Base-by-base conservation (phyloP, 2,797 vertebrate genomes). In the Oreonectes daqikongensis region DNA sequence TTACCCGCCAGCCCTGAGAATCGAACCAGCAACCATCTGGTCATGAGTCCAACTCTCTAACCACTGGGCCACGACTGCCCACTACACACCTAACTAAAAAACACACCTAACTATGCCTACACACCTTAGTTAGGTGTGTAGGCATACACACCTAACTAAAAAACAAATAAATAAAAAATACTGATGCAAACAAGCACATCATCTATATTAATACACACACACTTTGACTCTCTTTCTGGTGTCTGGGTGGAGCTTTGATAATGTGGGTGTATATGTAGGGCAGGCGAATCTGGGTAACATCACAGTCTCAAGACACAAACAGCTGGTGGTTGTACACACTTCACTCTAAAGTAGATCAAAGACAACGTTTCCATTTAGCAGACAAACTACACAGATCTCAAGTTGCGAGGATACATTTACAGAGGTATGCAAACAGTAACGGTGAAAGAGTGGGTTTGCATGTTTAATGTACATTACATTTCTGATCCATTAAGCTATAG, bases 211-310 rank as follows among this genome's bases (percentile, higher is more conserved):
- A 22, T 22, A 70, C 26, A 24, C 52, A 22, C 50, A n/a, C n/a
- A n/a, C n/a, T n/a, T 64, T 71, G 79, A 65, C 67, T 69, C 28
- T 77, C 42, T 77, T 44, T 66, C 14, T 61, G 57, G 18, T 77
- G 52, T 81, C 4, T 42, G 42, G 69, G 61, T 66, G 52, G 24
- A 53, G 28, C 48, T 72, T 15, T 64, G 53, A 71, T 53, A 65
- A 48, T 44, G 17, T 59, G 73, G 61, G 69, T 44, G 63, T 68
- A 63, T 63, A 72, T 60, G 61, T 81, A 71, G 73, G 73, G 20
- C 64, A 76, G n/a, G 46, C 38, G 40, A 68, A 60, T 60, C 53
- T 68, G 40, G 64, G 28, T 68, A 76, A 68, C 30, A 48, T 59
- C 53, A 53, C 11, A 22, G 55, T 60, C 18, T 44, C 59, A 52